Percentiles rank a stretch among this genome's conserved stretches.
Evolutionary conservation across 1,140 invertebrate genomes (phyloP).

Genomic region (Metaphire vulgaris): DNA sequence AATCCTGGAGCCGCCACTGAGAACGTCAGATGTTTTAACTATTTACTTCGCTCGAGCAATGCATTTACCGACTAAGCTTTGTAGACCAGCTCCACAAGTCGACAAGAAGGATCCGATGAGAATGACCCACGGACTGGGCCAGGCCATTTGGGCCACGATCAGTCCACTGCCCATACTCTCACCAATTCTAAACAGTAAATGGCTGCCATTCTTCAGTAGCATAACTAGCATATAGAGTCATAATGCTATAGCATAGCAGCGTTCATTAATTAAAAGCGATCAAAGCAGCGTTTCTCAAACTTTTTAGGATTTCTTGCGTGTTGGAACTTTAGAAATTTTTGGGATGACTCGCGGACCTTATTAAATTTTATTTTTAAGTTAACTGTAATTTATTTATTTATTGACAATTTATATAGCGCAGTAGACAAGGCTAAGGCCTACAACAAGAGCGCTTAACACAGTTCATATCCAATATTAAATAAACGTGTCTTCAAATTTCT

Average conservation of each 20-base stretch:
- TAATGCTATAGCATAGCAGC: not conserved
- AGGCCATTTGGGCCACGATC: conserved; percentile 92
- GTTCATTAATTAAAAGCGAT: not conserved
- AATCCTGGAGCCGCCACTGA: too few relatives aligned
- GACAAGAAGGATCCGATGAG: conserved; percentile 94
- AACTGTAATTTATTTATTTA: too few relatives aligned
- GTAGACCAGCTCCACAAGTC: conserved; percentile 91
- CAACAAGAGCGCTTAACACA: too few relatives aligned
- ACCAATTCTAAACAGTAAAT: conserved; percentile 67
- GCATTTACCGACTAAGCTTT: conserved; percentile 80
- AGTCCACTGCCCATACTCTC: conserved; percentile 89
- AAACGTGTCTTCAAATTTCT: too few relatives aligned
- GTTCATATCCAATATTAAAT: too few relatives aligned
- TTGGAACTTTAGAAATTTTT: too few relatives aligned
- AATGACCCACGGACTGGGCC: conserved; percentile 81
- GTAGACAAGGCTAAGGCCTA: too few relatives aligned
- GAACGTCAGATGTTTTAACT: not conserved
- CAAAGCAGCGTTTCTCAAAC: too few relatives aligned
- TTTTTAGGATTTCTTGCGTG: too few relatives aligned
- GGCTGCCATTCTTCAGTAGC: not conserved
- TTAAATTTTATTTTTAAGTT: conserved; percentile 33
- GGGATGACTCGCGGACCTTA: too few relatives aligned
- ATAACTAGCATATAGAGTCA: too few relatives aligned
- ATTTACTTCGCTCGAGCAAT: not conserved
- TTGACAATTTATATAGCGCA: too few relatives aligned